Evolutionary conservation across 2,797 vertebrate genomes (phyloP), one percentile per base, ranked within the genome.

Genomic region (Enteromius unitaeniatus): DNA sequence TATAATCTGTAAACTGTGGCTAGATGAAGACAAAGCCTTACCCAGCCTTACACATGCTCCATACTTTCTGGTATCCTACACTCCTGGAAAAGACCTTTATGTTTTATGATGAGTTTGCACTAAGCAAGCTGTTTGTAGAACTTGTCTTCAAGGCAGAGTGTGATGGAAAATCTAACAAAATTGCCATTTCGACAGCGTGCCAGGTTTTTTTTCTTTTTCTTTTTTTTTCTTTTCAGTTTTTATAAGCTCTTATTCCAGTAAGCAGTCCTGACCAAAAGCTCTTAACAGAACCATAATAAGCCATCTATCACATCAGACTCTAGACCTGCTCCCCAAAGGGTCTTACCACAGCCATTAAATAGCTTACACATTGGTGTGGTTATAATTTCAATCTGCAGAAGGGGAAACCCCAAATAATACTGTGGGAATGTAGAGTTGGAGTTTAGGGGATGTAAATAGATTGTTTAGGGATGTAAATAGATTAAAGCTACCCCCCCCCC

Each of bases 301-400:
- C 45, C 37, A 68, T 55, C 47, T 4, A 75, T 67, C 76, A 68
- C 21, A 49, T 60, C 78, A 79, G 68, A 26, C 49, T 60, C 17
- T 91, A 88, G 85, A 72, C 55, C 81, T 84, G 55, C 68, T 69
- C 58, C n/a, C 45, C 34, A 6, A 73, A 79, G 47, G 67, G 64
- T 13, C 65, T 80, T 78, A 77, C 80, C 67, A 60, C 87, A 92
- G 91, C 93, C 90, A 93, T 92, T 90, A 90, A 89, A 92, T 92
- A 92, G 88, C 91, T 93, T 93, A 92, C 91, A 92, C 91, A 94
- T 94, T 93, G 92, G 90, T 92, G 90, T 89, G 91, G 90, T 94
- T 93, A 90, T 93, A 94, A 94, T 93, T 92, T 88, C 93, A 53
- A 53, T 72, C 31, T 83, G 28, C 83, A 34, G 45, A 79, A 17